A percentile compares a stretch with the other conserved stretches of the same genome.
Evolutionary conservation across 2,113 vertebrate genomes (phyloP).

Genomic region (Mesitornis unicolor): DNA sequence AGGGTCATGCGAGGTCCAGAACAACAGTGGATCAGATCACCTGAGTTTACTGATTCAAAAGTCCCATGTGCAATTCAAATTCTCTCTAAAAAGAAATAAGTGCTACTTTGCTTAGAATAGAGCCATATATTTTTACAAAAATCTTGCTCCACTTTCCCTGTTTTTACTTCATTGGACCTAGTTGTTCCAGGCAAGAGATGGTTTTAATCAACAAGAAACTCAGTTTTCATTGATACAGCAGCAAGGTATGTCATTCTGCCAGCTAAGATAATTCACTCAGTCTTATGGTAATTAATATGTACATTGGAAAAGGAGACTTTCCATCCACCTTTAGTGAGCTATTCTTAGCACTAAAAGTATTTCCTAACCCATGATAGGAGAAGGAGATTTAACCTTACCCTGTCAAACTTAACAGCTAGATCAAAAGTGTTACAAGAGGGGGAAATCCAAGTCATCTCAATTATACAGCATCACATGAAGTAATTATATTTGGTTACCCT

Average conservation of each 20-base stretch:
- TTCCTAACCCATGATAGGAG: neutral
- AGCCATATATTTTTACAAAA: neutral
- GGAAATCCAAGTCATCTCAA: conserved; percentile 46
- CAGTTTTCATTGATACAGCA: neutral
- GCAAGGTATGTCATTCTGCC: neutral
- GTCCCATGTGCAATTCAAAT: neutral
- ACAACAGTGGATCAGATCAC: neutral
- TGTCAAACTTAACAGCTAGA: conserved; percentile 6
- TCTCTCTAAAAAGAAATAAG: neutral
- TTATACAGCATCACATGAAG: conserved; percentile 42
- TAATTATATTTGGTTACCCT: conserved; percentile 41
- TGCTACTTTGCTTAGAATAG: neutral
- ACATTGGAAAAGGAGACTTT: neutral
- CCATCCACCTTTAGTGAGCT: conserved; percentile 23
- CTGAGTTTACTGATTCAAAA: neutral
- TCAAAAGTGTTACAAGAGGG: conserved; percentile 7
- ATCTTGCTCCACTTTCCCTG: neutral
- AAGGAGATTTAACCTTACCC: conserved; percentile 2
- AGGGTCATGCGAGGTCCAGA: neutral
- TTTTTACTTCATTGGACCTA: neutral
- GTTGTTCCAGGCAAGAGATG: neutral
- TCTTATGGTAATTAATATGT: conserved; percentile 8
- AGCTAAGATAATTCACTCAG: conserved; percentile 12
- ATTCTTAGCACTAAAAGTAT: conserved; percentile 48
- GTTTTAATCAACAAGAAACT: conserved; percentile 40